Percentiles rank a stretch among this genome's conserved stretches.
These are phyloP conservation scores for Drosophila pseudotakahashii DNA, from an alignment of 2,888 invertebrate species.

Conservation along the genomic window DNA sequence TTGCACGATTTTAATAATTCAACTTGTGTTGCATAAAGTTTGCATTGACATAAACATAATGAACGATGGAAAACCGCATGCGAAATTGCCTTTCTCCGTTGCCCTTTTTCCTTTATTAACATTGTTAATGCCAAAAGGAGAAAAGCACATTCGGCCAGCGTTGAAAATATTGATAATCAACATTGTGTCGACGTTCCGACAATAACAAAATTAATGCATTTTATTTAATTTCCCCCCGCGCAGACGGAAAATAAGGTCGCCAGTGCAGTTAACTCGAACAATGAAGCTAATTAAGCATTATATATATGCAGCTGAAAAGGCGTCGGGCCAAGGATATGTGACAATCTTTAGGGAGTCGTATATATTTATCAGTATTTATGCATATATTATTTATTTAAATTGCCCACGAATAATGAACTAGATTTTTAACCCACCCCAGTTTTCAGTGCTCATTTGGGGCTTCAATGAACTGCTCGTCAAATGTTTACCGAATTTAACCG, in stretches of 20 bases:
- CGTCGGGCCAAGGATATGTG: slow-evolving; percentile 38
- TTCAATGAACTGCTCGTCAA: slow-evolving; percentile 8
- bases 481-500: slow-evolving; percentile 15
- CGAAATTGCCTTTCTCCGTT: slow-evolving; percentile 34
- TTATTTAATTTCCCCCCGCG: slow-evolving; percentile 49
- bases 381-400: slow-evolving; percentile 27
- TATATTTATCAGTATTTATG: slow-evolving; percentile 6
- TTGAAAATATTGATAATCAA: slow-evolving; percentile 57
- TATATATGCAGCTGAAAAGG: slow-evolving; percentile 50
- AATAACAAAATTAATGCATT: slow-evolving; percentile 56
- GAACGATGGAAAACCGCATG: slow-evolving; percentile 40
- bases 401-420: slow-evolving; percentile 13
- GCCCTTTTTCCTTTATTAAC: slow-evolving; percentile 39
- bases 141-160: slow-evolving; percentile 32
- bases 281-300: slow-evolving; percentile 75
- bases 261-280: slow-evolving; percentile 63
- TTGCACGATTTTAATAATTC: slow-evolving; percentile 65
- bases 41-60: slow-evolving; percentile 48
- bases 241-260: slow-evolving; percentile 37
- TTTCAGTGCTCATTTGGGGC: background rate
- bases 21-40: slow-evolving; percentile 58
- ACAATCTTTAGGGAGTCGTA: slow-evolving; percentile 33
- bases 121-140: slow-evolving; percentile 37
- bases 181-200: slow-evolving; percentile 41
- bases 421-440: slow-evolving; percentile 2